Conservation (phyloP, 2,113 vertebrate genomes). For the Pomatostomus ruficeps region DNA sequence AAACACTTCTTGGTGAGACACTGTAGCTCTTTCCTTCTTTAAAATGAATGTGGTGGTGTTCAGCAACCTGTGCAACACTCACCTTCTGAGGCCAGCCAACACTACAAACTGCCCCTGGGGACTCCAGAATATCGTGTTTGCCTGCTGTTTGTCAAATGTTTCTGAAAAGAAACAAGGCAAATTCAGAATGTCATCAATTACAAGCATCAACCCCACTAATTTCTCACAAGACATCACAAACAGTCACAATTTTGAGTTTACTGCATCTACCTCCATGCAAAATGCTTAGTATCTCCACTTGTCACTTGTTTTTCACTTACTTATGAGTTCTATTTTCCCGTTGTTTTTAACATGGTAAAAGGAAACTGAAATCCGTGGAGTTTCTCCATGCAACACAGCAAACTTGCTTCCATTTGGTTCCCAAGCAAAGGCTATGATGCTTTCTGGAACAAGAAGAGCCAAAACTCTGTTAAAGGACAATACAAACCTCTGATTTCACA, state of each 20-base stretch:
- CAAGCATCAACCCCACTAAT: not conserved
- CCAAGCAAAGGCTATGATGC: conserved; percentile 98
- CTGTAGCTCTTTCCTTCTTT: not conserved
- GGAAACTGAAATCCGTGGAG: conserved; percentile 89
- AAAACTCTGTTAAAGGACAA: not conserved
- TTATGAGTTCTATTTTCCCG: conserved; percentile 95
- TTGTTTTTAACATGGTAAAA: conserved; percentile 99
- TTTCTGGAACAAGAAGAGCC: conserved; percentile 68
- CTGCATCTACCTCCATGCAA: not conserved
- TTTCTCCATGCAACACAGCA: conserved; percentile 93
- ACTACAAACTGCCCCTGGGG: conserved; percentile 97
- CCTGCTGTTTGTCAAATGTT: conserved; percentile 96
- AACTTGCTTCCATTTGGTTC: conserved; percentile 98
- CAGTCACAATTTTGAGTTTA: not conserved
- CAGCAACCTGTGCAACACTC: conserved; percentile 10
- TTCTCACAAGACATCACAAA: not conserved
- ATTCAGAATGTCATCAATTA: not conserved
- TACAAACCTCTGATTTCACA: not conserved
- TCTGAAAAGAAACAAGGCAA: conserved; percentile 67
- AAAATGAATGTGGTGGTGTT: not conserved
- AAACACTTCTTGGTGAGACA: not conserved
- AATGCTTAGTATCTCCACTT: not conserved
- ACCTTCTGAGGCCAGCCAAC: conserved; percentile 95
- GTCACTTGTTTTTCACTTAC: conserved; percentile 72
- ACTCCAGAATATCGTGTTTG: conserved; percentile 99